Evolutionary conservation across 2,797 vertebrate genomes (phyloP), one percentile per base, ranked within the genome.

Genomic region (Odontamblyopus rebecca): DNA sequence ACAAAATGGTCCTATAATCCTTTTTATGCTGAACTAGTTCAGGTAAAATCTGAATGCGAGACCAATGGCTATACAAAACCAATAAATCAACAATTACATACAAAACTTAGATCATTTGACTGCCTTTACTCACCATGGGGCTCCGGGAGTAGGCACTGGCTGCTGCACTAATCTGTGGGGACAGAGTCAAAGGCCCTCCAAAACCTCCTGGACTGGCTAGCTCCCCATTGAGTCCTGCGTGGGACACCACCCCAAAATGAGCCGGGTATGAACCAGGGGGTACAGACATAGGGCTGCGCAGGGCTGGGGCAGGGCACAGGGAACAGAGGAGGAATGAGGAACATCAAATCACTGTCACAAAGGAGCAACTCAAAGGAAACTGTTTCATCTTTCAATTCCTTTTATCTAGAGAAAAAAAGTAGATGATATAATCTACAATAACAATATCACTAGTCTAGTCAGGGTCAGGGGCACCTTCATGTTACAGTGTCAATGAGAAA

Each of bases 231-330:
- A 98, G 93, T 53, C 94, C 78, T 18, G 93, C 77, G n/a, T 96
- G 96, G 81, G 96, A 94, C 86, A 96, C 91, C 85, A 95, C 86
- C 61, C 94, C 95, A 59, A 97, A 95, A 77, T 96, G 94, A 51
- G 95, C 85, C 0, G 93, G 82, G 87, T 94, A 97, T 64, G 95
- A 94, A 86, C 94, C 89, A n/a, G 94, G 86, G 73, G 94, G 91
- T 86, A 96, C 80, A 75, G 93, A 94, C 87, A 96, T 90, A 26
- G 96, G 94, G 82, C 94, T 97, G 89, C 94, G 91, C 85, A 97
- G 92, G 83, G 95, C 97, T 97, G 89, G 78, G 74, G 57, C 54
- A 27, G 71, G 71, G 75, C 73, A 61, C 56, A 76, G 50, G 74
- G 76, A 76, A 78, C 74, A 80, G 69, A 75, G 67, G 61, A 66